Conservation (phyloP, 2,113 vertebrate genomes). For the Orthonyx spaldingii region DNA sequence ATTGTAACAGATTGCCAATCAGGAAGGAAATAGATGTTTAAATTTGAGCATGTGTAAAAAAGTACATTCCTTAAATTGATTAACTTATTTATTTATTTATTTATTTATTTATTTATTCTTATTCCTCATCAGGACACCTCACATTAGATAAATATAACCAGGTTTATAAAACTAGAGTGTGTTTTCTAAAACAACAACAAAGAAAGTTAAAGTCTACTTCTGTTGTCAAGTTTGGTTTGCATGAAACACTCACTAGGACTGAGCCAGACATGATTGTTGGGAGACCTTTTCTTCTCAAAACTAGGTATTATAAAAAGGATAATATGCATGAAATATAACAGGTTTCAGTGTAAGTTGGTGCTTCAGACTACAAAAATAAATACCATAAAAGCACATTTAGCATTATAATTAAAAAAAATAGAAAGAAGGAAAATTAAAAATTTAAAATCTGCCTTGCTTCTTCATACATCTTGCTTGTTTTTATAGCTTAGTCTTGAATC, state of each 20-base stretch:
- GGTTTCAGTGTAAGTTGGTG: neutral
- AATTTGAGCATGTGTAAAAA: neutral
- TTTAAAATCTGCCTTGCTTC: neutral
- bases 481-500: neutral
- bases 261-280: neutral
- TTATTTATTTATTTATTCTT: neutral
- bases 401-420: neutral
- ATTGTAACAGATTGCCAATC: neutral
- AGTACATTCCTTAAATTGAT: neutral
- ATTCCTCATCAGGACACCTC: neutral
- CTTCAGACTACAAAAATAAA: neutral
- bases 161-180: neutral
- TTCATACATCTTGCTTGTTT: neutral
- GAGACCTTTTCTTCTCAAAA: neutral
- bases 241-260: neutral
- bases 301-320: neutral
- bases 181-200: neutral
- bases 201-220: neutral
- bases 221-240: neutral
- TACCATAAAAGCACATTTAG: neutral
- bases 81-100: neutral
- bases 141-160: neutral
- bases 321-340: neutral
- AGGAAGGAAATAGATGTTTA: neutral
- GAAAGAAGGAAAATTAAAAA: neutral